Evolutionary conservation across 2,888 invertebrate genomes (phyloP), one percentile per base, ranked within the genome.

Genomic region (Smittia sp.): DNA sequence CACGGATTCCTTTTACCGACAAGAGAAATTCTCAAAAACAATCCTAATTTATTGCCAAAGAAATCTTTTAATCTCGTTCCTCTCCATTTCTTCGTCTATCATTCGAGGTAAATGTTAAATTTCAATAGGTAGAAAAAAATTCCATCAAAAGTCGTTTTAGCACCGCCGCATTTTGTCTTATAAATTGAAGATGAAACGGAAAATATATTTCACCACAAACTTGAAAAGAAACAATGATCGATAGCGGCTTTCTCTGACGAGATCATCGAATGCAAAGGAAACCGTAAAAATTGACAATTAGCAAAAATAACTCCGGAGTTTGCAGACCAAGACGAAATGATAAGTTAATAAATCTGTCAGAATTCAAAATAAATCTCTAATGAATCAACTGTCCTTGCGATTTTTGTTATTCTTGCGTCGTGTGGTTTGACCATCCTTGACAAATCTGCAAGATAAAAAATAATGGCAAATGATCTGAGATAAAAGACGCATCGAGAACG

Each of bases 221-320:
- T 3, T 15, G 52, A 52, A n/a, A 46, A 46, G 18, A 46, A 46
- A 46, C 2, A 46, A 11, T 18, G 63, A 63, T 25, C 63, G 63
- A 27, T 25, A 25, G 63, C 63, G 63, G 63, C 63, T 27, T 63
- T 63, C 63, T 63, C 11, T 15, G n/a, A n/a, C 24, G 9, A 18
- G 7, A 62, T 24, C n/a, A 62, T 6, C 63, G 27, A 63, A 24
- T 27, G 13, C 27, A 63, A 25, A 63, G 63, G 63, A 63, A 63
- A 63, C 27, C 63, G 63, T 63, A 58, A 63, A 63, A 63, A 63
- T 63, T 27, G 63, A 63, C 63, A 27, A 63, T 63, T 63, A 63
- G 63, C 63, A 63, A 63, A 58, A 58, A 15, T 1, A 63, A 27
- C 13, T 25, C n/a, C n/a, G n/a, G n/a, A n/a, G n/a, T 27, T 63